Conservation (phyloP, 2,113 vertebrate species). For the Cacatua alba region DNA sequence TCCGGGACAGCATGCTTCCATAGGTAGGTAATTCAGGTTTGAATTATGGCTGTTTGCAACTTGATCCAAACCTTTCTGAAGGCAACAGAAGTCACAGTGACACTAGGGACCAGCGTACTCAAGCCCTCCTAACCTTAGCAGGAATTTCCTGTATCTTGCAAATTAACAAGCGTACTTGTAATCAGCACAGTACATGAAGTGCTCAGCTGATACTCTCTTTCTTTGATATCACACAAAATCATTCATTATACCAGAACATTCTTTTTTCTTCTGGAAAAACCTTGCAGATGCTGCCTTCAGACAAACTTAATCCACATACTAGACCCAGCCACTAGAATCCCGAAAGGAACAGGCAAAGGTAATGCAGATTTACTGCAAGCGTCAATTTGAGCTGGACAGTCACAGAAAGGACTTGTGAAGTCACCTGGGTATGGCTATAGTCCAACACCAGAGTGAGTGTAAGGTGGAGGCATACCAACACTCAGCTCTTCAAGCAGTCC, state of each 20-base stretch:
- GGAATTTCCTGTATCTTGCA: not conserved
- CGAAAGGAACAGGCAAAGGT: not conserved
- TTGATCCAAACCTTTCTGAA: not conserved
- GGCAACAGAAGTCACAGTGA: not conserved
- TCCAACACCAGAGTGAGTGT: not conserved
- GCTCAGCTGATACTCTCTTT: not conserved
- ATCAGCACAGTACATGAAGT: not conserved
- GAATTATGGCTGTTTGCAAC: not conserved
- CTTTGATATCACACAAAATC: not conserved
- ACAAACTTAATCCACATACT: not conserved
- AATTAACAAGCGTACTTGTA: not conserved
- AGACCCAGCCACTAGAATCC: not conserved
- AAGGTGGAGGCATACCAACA: not conserved
- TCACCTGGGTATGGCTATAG: not conserved
- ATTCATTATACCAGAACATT: not conserved
- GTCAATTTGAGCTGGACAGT: not conserved
- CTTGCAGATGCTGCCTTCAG: not conserved
- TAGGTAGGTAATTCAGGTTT: not conserved
- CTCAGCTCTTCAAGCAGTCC: not conserved
- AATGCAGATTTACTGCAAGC: not conserved
- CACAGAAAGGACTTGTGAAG: not conserved
- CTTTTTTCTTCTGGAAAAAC: not conserved
- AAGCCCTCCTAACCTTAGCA: not conserved
- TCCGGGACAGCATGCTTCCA: not conserved
- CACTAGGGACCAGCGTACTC: not conserved